These are phyloP conservation scores for Xylota segnis DNA, from an alignment of 2,888 invertebrate genomes.

Conservation along the genomic window DNA sequence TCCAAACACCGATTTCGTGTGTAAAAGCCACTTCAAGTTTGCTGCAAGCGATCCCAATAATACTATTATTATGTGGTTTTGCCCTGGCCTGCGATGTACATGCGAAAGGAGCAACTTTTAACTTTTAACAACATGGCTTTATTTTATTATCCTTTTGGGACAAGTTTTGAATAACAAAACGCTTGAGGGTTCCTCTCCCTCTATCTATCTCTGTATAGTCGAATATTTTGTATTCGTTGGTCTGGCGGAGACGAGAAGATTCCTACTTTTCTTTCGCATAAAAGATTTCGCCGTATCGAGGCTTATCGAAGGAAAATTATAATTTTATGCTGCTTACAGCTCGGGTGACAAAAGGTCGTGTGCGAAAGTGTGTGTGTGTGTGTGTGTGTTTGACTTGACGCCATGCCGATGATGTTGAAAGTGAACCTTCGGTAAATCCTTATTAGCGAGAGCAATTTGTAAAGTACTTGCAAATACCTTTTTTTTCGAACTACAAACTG, in stretches of 20 bases:
- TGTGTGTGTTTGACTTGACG: too few relatives aligned
- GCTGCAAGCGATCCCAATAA: conserved; percentile 24
- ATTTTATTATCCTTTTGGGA: conserved; percentile 72
- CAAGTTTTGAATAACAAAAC: conserved; percentile 73
- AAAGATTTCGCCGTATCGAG: conserved; percentile 65
- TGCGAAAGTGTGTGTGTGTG: conserved; percentile 64
- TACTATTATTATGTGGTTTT: conserved; percentile 45
- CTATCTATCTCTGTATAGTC: conserved; percentile 35
- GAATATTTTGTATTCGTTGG: conserved; percentile 20
- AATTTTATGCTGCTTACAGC: conserved; percentile 66
- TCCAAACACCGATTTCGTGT: not conserved
- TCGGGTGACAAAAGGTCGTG: conserved; percentile 66
- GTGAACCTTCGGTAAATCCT: conserved; percentile 71
- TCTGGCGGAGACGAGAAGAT: conserved; percentile 31
- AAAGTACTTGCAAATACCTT: conserved; percentile 76
- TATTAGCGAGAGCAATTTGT: conserved; percentile 75
- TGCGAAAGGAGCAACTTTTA: conserved; percentile 50
- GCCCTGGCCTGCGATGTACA: conserved; percentile 27
- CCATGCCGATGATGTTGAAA: conserved; percentile 37
- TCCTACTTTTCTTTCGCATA: conserved; percentile 42
- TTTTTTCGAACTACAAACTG: conserved; percentile 53
- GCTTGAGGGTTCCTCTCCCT: conserved; percentile 27
- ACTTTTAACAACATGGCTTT: conserved; percentile 73
- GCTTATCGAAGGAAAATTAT: conserved; percentile 73
- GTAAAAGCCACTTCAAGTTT: conserved; percentile 20